These are phyloP conservation scores for Drosophila ficusphila DNA, from an alignment of 1,140 invertebrate species.

Conservation along the genomic window DNA sequence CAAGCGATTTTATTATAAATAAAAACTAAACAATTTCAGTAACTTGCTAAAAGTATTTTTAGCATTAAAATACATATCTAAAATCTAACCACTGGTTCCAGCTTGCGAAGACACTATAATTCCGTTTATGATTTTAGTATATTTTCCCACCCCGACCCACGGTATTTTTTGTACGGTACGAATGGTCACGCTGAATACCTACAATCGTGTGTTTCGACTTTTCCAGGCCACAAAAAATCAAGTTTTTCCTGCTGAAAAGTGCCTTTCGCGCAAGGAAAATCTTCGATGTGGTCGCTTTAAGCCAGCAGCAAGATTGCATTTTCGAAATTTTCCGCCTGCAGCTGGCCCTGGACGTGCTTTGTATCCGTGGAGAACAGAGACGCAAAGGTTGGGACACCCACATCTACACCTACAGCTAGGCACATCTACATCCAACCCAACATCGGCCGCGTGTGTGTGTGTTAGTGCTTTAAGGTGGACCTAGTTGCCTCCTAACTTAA, in stretches of 20 bases:
- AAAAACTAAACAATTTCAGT: too few species aligned
- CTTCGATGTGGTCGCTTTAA: slow-evolving; percentile 64
- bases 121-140: not conserved
- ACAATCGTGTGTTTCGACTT: slow-evolving; percentile 41
- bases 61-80: too few species aligned
- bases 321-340: slow-evolving; percentile 80
- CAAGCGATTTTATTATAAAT: too few species aligned
- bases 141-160: not conserved
- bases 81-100: too few species aligned
- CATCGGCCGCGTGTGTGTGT: slow-evolving; percentile 19
- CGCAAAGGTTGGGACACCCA: slow-evolving; percentile 71
- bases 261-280: slow-evolving; percentile 44
- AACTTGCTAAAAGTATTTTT: too few species aligned
- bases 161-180: slow-evolving; percentile 1
- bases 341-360: slow-evolving; percentile 82
- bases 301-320: slow-evolving; percentile 82
- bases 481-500: not conserved
- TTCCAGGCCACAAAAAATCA: slow-evolving; percentile 27
- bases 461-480: slow-evolving; percentile 20
- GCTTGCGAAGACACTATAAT: too few species aligned
- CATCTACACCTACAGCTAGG: slow-evolving; percentile 3
- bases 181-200: slow-evolving; percentile 7
- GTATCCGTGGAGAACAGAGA: slow-evolving; percentile 81
- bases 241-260: slow-evolving; percentile 35
- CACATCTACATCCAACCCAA: slow-evolving; percentile 11